A percentile compares a stretch with the other conserved stretches of the same genome.
phyloP scores from a whole-genome alignment of 2,888 invertebrate genomes.

The Dryocosmus kuriphilus region DNA sequence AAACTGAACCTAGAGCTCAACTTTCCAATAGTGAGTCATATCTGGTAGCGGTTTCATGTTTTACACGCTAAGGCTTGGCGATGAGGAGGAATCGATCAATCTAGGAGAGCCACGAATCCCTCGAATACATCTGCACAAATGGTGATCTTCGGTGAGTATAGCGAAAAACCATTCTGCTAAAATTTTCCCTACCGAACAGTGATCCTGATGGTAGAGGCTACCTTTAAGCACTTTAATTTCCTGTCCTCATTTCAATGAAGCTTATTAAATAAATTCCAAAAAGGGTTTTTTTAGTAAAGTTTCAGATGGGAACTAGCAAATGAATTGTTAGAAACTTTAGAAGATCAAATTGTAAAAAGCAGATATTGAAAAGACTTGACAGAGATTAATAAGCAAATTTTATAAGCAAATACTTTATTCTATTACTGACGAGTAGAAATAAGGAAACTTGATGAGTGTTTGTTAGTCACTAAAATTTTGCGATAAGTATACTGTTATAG shows the following conservation, averaged over 20 bases:
- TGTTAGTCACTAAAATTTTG: background rate
- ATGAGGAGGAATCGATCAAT: conserved; percentile 36
- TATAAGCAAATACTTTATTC: too few species aligned
- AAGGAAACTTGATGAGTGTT: too few species aligned
- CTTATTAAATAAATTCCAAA: background rate
- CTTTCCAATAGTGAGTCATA: conserved; percentile 30
- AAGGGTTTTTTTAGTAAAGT: background rate
- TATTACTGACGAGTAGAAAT: too few species aligned
- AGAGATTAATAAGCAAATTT: background rate
- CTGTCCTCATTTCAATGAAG: conserved; percentile 10
- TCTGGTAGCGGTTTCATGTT: conserved; percentile 39
- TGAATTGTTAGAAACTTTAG: background rate
- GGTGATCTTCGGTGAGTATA: conserved; percentile 27
- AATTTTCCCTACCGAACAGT: conserved; percentile 33
- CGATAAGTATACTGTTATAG: background rate
- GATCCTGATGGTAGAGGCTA: conserved; percentile 2
- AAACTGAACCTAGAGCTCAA: conserved; percentile 18
- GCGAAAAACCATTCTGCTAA: conserved; percentile 23
- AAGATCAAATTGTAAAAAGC: background rate
- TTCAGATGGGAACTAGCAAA: background rate
- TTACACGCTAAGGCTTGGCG: conserved; percentile 34
- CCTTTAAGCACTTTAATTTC: conserved; percentile 15
- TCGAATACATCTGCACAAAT: conserved; percentile 37
- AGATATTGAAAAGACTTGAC: background rate
- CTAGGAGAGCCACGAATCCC: conserved; percentile 32